Percentiles rank a stretch among this genome's conserved stretches.
Evolutionary conservation across 2,888 invertebrate genomes (phyloP).

Genomic region (Tortricodes alternella): DNA sequence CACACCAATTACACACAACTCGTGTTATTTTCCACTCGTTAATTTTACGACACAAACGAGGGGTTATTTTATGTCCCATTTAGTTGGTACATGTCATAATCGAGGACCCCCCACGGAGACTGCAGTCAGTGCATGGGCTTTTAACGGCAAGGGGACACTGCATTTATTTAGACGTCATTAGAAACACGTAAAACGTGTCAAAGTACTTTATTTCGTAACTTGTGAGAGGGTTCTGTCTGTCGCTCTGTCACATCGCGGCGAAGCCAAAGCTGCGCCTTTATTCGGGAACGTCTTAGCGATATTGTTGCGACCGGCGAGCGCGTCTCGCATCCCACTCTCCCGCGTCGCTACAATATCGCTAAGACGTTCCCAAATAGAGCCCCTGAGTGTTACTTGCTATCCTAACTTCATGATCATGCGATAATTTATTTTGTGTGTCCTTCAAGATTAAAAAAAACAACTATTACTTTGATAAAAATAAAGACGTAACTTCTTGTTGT

Average conservation of each 20-base stretch:
- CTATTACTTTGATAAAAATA: too few species aligned
- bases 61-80: slow-evolving; percentile 18
- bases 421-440: too few species aligned
- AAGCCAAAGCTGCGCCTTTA: too few species aligned
- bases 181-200: slow-evolving; percentile 30
- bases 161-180: slow-evolving; percentile 25
- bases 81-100: neutral
- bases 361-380: too few species aligned
- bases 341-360: too few species aligned
- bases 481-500: too few species aligned
- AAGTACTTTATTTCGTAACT: slow-evolving; percentile 5
- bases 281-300: too few species aligned
- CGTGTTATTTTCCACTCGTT: slow-evolving; percentile 18
- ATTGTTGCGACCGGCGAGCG: too few species aligned
- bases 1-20: neutral
- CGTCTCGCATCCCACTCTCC: too few species aligned
- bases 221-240: neutral
- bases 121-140: neutral
- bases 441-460: too few species aligned
- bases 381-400: too few species aligned
- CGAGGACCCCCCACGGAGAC: slow-evolving; percentile 8
- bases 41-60: slow-evolving; percentile 11
- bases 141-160: slow-evolving; percentile 25
- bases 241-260: neutral
- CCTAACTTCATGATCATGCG: too few species aligned